Base-by-base conservation (phyloP, 2,888 invertebrate species). In the Malthinus seriepunctatus region DNA sequence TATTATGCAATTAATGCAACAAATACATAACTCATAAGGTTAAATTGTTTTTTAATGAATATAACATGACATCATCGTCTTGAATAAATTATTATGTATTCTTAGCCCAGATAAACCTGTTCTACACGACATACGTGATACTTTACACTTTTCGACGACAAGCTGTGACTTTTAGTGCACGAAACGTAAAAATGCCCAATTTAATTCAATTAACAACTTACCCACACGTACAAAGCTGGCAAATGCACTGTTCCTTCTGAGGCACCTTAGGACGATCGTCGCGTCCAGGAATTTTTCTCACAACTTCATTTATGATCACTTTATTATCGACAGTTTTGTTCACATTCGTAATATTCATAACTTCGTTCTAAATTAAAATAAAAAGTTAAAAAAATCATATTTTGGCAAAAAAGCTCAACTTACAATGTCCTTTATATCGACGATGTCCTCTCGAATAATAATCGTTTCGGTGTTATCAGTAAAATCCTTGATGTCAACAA, bases 171-270 rank as follows among this genome's bases (percentile, higher is more conserved):
- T 15, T n/a, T 9, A 9, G 10, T 5, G 5, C 6, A 15, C 1
- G 39, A 1, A 15, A 42, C 3, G 32, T 14, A 2, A 48, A 48
- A 34, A 23, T 23, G 5, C 2, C n/a, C 23, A 23, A 23, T 23
- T 23, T 23, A 45, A 39, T 23, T 32, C 48, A 15, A 51, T 23
- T n/a, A n/a, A 51, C 32, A 48, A 86, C 91, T 88, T 79, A 93
- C 93, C 93, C 93, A 81, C 93, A 93, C 73, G 92, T 93, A 78
- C 93, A 93, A 63, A 93, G 88, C 81, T 93, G 92, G 76, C 93
- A 93, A 72, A 93, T 91, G 77, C 93, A 93, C 78, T 91, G 89
- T 73, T 93, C 93, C 74, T 88, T 89, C 65, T 81, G 73, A 7
- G 78, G 59, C 2, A 56, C 15, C 23, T 78, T 68, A 32, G 76